Evolutionary conservation across 2,113 vertebrate genomes (phyloP), one percentile per base, ranked within the genome.

Genomic region (Cariama cristata): DNA sequence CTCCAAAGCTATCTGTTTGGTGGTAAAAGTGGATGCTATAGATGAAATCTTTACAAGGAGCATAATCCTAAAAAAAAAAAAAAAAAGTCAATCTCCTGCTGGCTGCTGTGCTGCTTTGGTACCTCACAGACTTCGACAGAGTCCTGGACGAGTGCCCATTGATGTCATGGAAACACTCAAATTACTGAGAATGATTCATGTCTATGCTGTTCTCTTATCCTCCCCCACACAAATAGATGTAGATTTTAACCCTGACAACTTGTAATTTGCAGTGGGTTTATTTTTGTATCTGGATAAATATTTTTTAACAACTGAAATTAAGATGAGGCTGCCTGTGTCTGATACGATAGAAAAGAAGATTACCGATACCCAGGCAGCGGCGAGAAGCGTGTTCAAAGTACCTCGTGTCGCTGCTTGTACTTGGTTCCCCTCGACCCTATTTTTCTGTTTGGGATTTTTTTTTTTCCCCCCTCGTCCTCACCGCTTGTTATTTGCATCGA

Each of bases 81-180:
- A 97, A 97, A 87, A 96, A 97, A 97, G 97, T 97, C 98, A 97
- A 97, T 97, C 98, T 98, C 98, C 98, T 95, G 98, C 97, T 97
- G 98, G 98, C 98, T 98, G 97, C 50, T 53, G 97, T 98, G 98
- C 98, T 97, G 98, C 98, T 98, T 98, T 97, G 98, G 98, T 98
- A 98, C 98, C 98, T 98, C 97, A 84, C 98, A 98, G 98, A 96
- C 98, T 99, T 99, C 98, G 98, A 98, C 98, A 98, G 98, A 99
- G 98, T 98, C 98, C 98, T 99, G 99, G 99, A 99, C 98, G 81
- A 96, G 98, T 99, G 99, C 99, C 99, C 99, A 97, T 97, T 98
- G 99, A 99, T 99, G 99, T 99, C 99, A 99, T 99, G 99, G 99
- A 99, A 99, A 99, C 99, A 99, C 99, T 99, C 98, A 98, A 99